Evolutionary conservation across 1,140 invertebrate genomes (phyloP).

Genomic region (Lerema accius): DNA sequence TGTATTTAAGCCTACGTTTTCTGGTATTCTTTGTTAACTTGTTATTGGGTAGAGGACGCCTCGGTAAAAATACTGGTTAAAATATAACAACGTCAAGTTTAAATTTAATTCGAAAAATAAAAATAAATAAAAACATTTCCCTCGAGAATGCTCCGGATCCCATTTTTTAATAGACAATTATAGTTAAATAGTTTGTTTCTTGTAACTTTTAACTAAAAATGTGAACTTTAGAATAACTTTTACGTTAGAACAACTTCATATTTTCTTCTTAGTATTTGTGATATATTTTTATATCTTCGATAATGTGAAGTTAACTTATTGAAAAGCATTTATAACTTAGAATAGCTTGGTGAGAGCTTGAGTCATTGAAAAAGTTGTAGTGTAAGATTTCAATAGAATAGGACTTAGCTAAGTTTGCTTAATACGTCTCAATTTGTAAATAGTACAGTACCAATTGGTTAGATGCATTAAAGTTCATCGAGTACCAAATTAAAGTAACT

Average conservation of each 20-base stretch:
- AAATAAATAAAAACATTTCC: neutral
- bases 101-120: too few relatives aligned
- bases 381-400: conserved; percentile 16
- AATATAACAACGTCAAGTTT: too few relatives aligned
- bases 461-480: conserved; percentile 14
- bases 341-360: conserved; percentile 21
- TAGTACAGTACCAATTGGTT: neutral
- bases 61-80: too few relatives aligned
- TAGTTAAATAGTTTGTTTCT: conserved; percentile 21
- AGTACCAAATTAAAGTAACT: conserved; percentile 25
- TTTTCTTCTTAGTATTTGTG: conserved; percentile 11
- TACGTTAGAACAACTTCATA: conserved; percentile 5
- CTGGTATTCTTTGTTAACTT: too few relatives aligned
- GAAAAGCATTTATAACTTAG: conserved; percentile 30
- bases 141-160: neutral
- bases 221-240: conserved; percentile 3
- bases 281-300: conserved; percentile 24
- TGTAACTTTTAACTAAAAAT: conserved; percentile 12
- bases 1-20: neutral
- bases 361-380: conserved; percentile 3
- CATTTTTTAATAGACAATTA: conserved; percentile 12
- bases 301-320: conserved; percentile 21
- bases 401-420: conserved; percentile 14
- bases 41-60: too few relatives aligned
- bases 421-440: conserved; percentile 12